phyloP scores from a whole-genome alignment of 2,797 vertebrate genomes.

The Xerus rutilus region DNA sequence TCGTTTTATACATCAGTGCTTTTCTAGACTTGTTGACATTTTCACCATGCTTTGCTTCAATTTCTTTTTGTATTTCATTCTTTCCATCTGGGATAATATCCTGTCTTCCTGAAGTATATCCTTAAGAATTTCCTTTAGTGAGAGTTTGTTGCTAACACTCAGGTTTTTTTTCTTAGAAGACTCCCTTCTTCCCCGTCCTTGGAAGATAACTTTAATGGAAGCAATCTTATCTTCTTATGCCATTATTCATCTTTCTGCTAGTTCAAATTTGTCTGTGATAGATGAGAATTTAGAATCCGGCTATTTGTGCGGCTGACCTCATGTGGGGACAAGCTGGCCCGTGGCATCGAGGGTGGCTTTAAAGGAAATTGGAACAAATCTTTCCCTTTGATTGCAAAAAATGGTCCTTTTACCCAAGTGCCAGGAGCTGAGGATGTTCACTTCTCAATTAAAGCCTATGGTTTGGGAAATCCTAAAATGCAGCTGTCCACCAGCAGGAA shows the following conservation, averaged over 20 bases:
- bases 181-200: neutral
- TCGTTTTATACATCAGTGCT: constrained; percentile 17
- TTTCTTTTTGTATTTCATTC: constrained; percentile 34
- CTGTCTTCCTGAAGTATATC: constrained; percentile 64
- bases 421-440: neutral
- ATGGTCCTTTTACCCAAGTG: neutral
- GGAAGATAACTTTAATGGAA: neutral
- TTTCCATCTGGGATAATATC: constrained; percentile 59
- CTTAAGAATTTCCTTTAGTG: constrained; percentile 59
- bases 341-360: neutral
- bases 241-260: neutral
- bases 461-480: neutral
- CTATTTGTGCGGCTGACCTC: neutral
- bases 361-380: neutral
- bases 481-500: neutral
- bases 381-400: neutral
- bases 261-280: neutral
- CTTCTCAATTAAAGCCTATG: neutral
- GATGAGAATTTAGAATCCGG: neutral
- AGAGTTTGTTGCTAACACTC: neutral
- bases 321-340: neutral
- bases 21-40: constrained; percentile 43
- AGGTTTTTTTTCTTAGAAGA: neutral
- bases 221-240: neutral
- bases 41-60: constrained; percentile 15